These are phyloP conservation scores for Sarcophaga subvicina DNA, from an alignment of 2,888 invertebrate species.

Conservation along the genomic window DNA sequence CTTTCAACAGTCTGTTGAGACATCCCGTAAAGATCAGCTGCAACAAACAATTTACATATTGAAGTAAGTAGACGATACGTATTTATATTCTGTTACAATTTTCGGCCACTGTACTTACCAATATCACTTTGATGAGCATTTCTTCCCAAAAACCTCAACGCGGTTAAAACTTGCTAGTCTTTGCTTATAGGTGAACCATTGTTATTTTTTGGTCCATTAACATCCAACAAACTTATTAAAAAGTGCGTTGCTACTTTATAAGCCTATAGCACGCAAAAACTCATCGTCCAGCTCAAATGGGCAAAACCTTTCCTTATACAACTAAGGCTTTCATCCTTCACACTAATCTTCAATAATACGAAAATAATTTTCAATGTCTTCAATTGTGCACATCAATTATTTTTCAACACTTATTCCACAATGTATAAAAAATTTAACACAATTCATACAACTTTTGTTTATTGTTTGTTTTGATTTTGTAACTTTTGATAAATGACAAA, in stretches of 20 bases:
- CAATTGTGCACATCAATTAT: too few species aligned
- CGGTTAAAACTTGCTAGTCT: conserved; percentile 13
- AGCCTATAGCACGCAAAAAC: conserved; percentile 10
- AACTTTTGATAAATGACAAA: too few species aligned
- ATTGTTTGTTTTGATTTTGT: too few species aligned
- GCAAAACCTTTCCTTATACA: too few species aligned
- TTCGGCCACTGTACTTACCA: conserved; percentile 10
- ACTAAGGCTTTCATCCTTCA: too few species aligned
- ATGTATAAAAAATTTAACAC: too few species aligned
- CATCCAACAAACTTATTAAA: conserved; percentile 18
- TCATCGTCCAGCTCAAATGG: too few species aligned
- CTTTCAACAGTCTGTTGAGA: conserved; percentile 28
- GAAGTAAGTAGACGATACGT: background rate
- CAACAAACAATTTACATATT: conserved; percentile 7
- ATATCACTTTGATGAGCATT: conserved; percentile 24
- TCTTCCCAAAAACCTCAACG: conserved; percentile 30
- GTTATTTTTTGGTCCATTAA: conserved; percentile 1
- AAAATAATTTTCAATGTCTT: too few species aligned
- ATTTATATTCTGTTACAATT: conserved; percentile 1
- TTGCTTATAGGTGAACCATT: conserved; percentile 15
- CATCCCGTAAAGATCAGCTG: conserved; percentile 31
- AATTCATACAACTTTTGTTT: too few species aligned
- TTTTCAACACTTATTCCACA: too few species aligned
- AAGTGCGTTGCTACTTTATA: conserved; percentile 6
- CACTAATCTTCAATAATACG: too few species aligned